Evolutionary conservation across 2,888 invertebrate species (phyloP).

Genomic region (Oxystoma pomonae): DNA sequence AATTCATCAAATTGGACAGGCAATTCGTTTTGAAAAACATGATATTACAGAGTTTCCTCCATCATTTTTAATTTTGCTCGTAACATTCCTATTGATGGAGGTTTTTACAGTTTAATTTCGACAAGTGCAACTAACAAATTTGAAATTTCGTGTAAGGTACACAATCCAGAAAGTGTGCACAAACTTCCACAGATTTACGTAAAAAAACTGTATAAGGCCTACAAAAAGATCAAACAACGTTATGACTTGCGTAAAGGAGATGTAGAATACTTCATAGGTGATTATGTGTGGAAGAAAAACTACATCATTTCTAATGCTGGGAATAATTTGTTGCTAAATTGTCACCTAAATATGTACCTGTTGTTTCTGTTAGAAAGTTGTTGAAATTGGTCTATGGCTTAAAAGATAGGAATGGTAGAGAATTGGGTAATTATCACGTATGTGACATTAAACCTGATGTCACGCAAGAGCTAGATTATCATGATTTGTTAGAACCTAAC

Average conservation of each 20-base stretch:
- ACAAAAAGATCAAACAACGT: neutral
- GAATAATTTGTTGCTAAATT: conserved; percentile 25
- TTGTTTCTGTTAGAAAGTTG: conserved; percentile 19
- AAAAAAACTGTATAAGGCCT: neutral
- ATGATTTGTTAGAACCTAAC: neutral
- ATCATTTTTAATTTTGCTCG: neutral
- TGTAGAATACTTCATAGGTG: neutral
- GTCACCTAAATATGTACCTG: conserved; percentile 26
- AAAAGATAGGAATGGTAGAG: conserved; percentile 17
- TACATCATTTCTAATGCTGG: conserved; percentile 1
- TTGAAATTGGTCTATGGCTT: conserved; percentile 24
- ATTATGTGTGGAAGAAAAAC: neutral
- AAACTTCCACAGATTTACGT: neutral
- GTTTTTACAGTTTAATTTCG: neutral
- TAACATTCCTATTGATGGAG: neutral
- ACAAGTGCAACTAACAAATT: neutral
- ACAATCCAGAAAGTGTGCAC: neutral
- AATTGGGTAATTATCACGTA: conserved; percentile 26
- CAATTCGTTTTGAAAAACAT: neutral
- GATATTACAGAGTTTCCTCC: neutral
- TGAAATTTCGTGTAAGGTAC: neutral
- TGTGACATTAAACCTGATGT: neutral
- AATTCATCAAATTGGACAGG: neutral
- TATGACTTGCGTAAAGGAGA: conserved; percentile 2
- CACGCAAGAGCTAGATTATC: neutral